Conservation (phyloP, 2,113 vertebrate genomes). For the Erinaceus europaeus region DNA sequence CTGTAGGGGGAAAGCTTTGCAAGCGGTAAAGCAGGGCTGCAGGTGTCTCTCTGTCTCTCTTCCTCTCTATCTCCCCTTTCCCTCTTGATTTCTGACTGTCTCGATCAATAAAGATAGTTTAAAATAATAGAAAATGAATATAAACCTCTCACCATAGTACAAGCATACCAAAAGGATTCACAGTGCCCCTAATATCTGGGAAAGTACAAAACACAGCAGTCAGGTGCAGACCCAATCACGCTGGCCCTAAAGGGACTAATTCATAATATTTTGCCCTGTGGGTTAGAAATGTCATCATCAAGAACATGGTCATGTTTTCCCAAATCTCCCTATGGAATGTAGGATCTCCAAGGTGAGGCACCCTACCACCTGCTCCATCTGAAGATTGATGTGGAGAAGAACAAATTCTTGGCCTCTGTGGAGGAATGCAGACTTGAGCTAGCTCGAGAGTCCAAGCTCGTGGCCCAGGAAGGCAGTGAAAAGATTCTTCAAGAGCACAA, state of each 20-base stretch:
- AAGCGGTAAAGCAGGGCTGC: no score
- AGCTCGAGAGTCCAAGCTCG: slow-evolving; percentile 85
- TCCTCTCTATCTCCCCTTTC: no score
- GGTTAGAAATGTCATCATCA: fast-evolving
- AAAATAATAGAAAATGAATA: no score
- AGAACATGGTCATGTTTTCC: neutral
- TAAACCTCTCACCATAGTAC: neutral
- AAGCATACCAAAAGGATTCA: neutral
- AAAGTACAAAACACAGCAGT: neutral
- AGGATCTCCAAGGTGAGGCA: slow-evolving; percentile 95
- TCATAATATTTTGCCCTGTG: neutral
- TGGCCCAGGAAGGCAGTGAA: slow-evolving; percentile 89
- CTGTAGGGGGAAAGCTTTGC: no score
- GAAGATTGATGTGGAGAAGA: slow-evolving; percentile 90
- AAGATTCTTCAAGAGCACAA: slow-evolving; percentile 91
- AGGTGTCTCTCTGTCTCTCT: no score
- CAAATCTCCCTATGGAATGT: neutral
- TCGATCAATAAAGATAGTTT: no score
- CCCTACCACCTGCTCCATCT: slow-evolving; percentile 92
- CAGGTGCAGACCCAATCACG: neutral
- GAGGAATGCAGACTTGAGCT: slow-evolving; percentile 91
- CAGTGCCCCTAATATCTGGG: neutral
- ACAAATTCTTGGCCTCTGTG: slow-evolving; percentile 82
- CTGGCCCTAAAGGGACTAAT: neutral
- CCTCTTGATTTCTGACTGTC: no score